phyloP scores from a whole-genome alignment of 2,113 vertebrate genomes.

The Stercorarius parasiticus region DNA sequence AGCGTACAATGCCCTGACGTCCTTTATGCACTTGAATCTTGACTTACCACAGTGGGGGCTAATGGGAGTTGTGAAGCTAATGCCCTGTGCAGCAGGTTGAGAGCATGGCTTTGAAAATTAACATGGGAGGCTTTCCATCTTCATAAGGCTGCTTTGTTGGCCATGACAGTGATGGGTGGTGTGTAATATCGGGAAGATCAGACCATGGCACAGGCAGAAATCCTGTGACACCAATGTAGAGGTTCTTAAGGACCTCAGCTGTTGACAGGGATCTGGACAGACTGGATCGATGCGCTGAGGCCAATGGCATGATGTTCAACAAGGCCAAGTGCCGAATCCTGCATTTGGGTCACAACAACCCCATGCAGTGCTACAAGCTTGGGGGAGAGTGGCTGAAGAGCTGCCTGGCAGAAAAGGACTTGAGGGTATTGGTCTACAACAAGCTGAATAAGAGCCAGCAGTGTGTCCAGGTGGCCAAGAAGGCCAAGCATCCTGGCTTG shows the following conservation, averaged over 20 bases:
- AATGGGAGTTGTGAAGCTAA: conserved; percentile 28
- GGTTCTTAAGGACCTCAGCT: neutral
- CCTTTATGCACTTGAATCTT: conserved; percentile 23
- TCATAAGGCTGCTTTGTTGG: neutral
- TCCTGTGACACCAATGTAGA: neutral
- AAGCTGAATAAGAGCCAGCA: neutral
- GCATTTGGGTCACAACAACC: neutral
- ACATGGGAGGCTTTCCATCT: conserved; percentile 12
- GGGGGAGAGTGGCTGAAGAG: neutral
- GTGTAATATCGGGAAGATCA: neutral
- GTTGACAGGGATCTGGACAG: neutral
- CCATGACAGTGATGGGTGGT: neutral
- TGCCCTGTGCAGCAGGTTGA: neutral
- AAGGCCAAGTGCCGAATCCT: neutral
- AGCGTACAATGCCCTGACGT: neutral
- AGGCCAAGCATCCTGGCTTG: neutral
- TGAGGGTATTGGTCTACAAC: neutral
- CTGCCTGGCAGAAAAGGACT: neutral
- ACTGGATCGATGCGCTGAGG: neutral
- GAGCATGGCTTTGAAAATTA: neutral
- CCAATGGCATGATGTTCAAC: neutral
- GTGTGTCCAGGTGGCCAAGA: neutral
- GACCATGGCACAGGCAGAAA: neutral
- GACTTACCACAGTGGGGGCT: conserved; percentile 24
- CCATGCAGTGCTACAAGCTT: neutral